These are phyloP conservation scores for Papilio protenor DNA, from an alignment of 2,888 invertebrate genomes.

Conservation along the genomic window DNA sequence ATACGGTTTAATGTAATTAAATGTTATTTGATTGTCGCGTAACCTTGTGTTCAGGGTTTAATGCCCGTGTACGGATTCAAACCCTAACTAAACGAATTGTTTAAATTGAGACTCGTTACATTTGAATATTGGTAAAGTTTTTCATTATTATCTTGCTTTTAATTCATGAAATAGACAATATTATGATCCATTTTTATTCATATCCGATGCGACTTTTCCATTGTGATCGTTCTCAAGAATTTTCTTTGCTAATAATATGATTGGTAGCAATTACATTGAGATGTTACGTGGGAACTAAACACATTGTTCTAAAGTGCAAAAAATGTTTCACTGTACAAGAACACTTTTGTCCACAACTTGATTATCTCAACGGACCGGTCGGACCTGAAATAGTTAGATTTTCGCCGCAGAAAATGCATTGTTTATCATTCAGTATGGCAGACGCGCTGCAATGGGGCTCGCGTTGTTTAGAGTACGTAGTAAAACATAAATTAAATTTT, in stretches of 20 bases:
- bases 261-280: constrained; percentile 30
- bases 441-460: constrained; percentile 62
- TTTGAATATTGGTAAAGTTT: not conserved
- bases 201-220: constrained; percentile 12
- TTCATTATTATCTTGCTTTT: not conserved
- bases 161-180: not conserved
- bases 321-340: constrained; percentile 50
- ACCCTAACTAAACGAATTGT: not conserved
- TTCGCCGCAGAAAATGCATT: constrained; percentile 51
- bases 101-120: not conserved
- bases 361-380: constrained; percentile 63
- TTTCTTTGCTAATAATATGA: constrained; percentile 20
- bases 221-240: constrained; percentile 23
- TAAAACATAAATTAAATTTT: constrained; percentile 36
- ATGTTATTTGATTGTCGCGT: constrained; percentile 9
- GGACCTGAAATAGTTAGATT: constrained; percentile 53
- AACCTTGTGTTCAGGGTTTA: not conserved
- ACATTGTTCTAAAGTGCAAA: constrained; percentile 53
- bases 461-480: constrained; percentile 67
- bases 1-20: not conserved
- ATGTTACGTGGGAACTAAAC: constrained; percentile 47
- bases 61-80: not conserved
- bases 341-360: constrained; percentile 51
- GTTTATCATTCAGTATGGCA: constrained; percentile 36
- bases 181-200: constrained; percentile 8